Conservation (phyloP, 2,113 vertebrate species). For the Laticauda laticaudata region DNA sequence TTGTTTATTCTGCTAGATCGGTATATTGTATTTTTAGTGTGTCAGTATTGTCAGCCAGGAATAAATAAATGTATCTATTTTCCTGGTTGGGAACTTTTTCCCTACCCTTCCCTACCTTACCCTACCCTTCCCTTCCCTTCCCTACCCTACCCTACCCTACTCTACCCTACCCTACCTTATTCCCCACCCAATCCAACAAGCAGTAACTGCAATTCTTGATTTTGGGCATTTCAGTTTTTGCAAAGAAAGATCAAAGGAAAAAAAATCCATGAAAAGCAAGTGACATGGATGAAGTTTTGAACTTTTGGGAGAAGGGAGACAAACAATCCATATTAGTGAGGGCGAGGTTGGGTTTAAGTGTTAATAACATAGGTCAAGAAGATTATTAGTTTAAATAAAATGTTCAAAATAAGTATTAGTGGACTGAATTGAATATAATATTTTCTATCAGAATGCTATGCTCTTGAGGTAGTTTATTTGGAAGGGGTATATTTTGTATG, state of each 20-base stretch:
- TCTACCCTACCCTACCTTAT: too few relatives aligned
- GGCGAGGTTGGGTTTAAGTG: not conserved
- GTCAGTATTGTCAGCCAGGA: not conserved
- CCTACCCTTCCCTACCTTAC: not conserved
- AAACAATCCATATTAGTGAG: not conserved
- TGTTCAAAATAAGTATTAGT: not conserved
- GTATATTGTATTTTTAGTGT: not conserved
- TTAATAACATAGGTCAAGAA: not conserved
- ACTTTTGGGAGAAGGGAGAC: not conserved
- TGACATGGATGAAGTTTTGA: not conserved
- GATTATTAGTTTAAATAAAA: not conserved
- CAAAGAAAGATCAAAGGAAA: not conserved
- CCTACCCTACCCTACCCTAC: not conserved
- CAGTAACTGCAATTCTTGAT: not conserved
- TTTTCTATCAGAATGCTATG: not conserved
- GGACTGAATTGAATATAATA: not conserved
- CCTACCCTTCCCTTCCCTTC: not conserved
- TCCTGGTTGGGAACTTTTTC: not conserved
- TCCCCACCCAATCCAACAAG: not conserved
- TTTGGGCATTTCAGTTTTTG: not conserved
- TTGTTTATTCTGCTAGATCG: not conserved
- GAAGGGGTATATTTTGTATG: not conserved
- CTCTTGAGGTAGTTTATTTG: not conserved
- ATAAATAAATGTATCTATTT: not conserved
- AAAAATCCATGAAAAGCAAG: not conserved